Evolutionary conservation across 2,113 vertebrate genomes (phyloP).

Genomic region (Octodon degus): DNA sequence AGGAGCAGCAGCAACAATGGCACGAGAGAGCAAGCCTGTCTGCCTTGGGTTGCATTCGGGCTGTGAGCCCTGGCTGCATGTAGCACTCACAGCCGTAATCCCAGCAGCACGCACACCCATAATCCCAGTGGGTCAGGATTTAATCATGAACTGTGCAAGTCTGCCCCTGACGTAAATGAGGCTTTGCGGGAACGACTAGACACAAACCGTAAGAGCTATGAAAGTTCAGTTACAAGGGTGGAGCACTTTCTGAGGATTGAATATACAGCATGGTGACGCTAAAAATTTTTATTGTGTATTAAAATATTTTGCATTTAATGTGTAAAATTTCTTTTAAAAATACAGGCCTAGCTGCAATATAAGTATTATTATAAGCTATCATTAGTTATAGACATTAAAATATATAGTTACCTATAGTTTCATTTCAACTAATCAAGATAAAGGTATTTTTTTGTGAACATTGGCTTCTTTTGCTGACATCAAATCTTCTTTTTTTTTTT

Average conservation of each 20-base stretch:
- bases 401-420: not conserved
- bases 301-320: not conserved
- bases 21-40: too few relatives aligned
- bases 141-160: too few relatives aligned
- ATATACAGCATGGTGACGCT: fast-evolving
- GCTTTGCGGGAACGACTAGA: too few relatives aligned
- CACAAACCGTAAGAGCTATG: too few relatives aligned
- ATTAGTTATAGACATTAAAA: not conserved
- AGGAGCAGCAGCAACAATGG: too few relatives aligned
- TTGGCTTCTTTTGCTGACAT: not conserved
- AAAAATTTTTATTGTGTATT: not conserved
- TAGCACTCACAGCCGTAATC: too few relatives aligned
- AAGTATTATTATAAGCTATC: not conserved
- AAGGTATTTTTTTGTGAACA: not conserved
- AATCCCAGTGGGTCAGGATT: too few relatives aligned
- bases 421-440: not conserved
- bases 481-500: not conserved
- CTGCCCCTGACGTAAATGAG: too few relatives aligned
- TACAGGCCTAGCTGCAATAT: not conserved
- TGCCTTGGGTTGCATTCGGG: too few relatives aligned
- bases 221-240: not conserved
- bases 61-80: too few relatives aligned
- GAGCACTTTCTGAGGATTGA: not conserved
- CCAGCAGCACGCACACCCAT: too few relatives aligned
- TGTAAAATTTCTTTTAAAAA: not conserved